Conservation (phyloP, 2,888 invertebrate genomes). For the Agriopis leucophaearia region DNA sequence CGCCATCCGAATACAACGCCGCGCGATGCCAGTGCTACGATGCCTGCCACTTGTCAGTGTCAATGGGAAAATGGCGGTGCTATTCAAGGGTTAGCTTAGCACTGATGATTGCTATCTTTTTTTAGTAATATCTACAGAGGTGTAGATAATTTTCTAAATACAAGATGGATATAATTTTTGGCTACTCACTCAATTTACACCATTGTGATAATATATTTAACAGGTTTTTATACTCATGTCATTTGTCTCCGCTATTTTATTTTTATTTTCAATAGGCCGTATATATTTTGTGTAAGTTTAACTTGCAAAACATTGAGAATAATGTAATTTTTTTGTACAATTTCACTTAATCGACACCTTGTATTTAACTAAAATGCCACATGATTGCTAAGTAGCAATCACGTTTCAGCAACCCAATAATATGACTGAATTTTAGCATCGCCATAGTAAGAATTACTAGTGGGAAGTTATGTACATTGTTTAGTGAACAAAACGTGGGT, state of each 20-base stretch:
- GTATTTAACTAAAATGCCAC: background rate
- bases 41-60: no score
- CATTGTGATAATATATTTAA: background rate
- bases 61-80: no score
- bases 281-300: background rate
- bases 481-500: background rate
- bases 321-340: background rate
- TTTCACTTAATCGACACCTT: background rate
- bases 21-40: no score
- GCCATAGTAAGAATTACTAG: background rate
- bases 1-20: no score
- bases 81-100: no score
- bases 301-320: background rate
- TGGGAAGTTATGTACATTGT: background rate
- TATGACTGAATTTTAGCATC: background rate
- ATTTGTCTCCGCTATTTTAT: background rate
- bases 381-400: background rate
- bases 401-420: background rate
- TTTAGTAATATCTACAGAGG: no score
- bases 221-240: background rate
- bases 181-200: background rate
- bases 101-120: no score
- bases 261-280: slow-evolving; percentile 3
- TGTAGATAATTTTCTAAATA: no score
- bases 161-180: no score